phyloP scores from a whole-genome alignment of 2,888 invertebrate genomes.

The Nomada lathburiana region DNA sequence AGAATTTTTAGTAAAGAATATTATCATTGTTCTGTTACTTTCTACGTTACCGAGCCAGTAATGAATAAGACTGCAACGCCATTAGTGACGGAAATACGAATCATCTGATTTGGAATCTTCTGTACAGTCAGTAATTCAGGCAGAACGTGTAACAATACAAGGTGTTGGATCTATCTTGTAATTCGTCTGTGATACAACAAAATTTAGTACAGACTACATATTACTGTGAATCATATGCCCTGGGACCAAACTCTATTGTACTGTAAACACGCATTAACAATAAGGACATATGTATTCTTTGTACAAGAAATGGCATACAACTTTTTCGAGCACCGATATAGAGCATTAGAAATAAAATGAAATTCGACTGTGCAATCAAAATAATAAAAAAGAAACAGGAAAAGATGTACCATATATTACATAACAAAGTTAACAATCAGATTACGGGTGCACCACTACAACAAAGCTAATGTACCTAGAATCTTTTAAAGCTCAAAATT shows the following conservation, averaged over 20 bases:
- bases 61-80: no score
- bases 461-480: conserved; percentile 22
- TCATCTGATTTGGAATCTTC: no score
- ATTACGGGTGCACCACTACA: conserved; percentile 13
- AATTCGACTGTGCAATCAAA: background rate
- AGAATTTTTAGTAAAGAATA: no score
- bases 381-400: background rate
- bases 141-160: no score
- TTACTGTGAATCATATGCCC: background rate
- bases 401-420: background rate
- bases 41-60: no score
- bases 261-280: background rate
- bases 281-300: background rate
- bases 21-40: no score
- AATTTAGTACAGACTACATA: background rate
- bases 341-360: background rate
- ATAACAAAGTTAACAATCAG: background rate
- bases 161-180: no score
- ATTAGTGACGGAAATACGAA: no score
- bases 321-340: background rate
- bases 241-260: background rate
- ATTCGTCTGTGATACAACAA: no score
- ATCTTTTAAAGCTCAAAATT: background rate
- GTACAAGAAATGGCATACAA: background rate
- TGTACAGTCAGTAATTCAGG: no score